Evolutionary conservation across 37 sponge, comb jelly and placozoan species (phyloP).

Genomic region (Ianthella basta): DNA sequence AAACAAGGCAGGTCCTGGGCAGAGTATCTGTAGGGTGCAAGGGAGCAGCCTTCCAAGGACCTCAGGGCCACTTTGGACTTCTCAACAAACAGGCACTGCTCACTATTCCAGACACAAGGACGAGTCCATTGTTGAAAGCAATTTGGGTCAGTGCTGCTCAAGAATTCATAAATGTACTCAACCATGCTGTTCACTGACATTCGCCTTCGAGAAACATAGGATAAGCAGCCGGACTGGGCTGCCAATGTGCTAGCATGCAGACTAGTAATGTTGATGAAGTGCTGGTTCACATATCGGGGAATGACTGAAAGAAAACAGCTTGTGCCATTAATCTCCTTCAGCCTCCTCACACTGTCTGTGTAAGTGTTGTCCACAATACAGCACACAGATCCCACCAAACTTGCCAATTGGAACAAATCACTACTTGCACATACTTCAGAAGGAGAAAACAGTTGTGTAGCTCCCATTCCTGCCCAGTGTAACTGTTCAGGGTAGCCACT

Average conservation of each 20-base stretch:
- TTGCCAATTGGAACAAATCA: not conserved
- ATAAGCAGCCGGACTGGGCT: not conserved
- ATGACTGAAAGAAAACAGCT: not conserved
- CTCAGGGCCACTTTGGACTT: not conserved
- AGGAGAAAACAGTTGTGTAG: not conserved
- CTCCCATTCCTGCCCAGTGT: slow-evolving; percentile 34
- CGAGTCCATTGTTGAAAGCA: not conserved
- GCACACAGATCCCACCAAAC: slow-evolving; percentile 39
- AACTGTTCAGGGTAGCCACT: slow-evolving; percentile 22
- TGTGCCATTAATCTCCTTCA: too few species aligned
- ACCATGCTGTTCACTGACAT: not conserved
- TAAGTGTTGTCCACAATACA: slow-evolving; percentile 15
- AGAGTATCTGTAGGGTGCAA: slow-evolving; percentile 11
- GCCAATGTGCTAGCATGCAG: not conserved
- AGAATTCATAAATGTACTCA: not conserved
- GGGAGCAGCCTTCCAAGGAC: not conserved
- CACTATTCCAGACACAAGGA: not conserved
- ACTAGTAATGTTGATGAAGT: not conserved
- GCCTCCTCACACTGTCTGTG: not conserved
- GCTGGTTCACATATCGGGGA: not conserved
- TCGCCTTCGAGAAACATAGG: too few species aligned
- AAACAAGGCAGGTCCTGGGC: not conserved
- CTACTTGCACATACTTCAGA: not conserved
- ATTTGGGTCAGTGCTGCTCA: not conserved
- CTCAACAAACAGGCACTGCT: not conserved